Conservation (phyloP, 2,113 vertebrate genomes). For the Cisticola juncidis region DNA sequence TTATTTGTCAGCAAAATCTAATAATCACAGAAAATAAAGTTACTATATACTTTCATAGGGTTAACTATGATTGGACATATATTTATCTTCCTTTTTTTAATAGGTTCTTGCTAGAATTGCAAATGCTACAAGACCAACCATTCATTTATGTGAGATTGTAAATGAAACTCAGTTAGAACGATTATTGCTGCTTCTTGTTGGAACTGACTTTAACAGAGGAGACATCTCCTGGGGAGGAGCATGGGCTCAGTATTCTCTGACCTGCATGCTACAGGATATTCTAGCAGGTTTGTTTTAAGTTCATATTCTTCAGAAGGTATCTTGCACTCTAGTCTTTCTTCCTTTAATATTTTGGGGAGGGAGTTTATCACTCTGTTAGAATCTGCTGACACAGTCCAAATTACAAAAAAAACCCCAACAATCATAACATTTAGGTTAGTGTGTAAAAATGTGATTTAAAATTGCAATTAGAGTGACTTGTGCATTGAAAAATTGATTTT, state of each 20-base stretch:
- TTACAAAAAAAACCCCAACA: background rate
- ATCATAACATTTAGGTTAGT: background rate
- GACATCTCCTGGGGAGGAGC: constrained; percentile 99
- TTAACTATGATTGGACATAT: background rate
- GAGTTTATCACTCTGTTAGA: background rate
- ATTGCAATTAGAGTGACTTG: background rate
- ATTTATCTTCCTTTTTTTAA: background rate
- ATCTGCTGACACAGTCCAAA: background rate
- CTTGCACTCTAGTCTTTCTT: background rate
- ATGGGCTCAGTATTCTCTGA: constrained; percentile 98
- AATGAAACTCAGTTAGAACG: constrained; percentile 96
- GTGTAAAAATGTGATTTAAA: background rate
- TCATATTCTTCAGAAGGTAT: background rate
- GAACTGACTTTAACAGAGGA: constrained; percentile 97
- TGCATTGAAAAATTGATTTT: background rate
- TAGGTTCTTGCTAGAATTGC: constrained; percentile 97
- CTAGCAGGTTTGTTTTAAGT: constrained; percentile 84
- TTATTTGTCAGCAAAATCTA: background rate
- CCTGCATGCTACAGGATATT: constrained; percentile 98
- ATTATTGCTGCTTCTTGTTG: constrained; percentile 91
- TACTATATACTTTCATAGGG: background rate
- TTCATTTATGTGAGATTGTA: constrained; percentile 96
- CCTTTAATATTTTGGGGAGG: accelerated
- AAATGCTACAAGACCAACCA: constrained; percentile 94
- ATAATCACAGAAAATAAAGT: background rate